These are phyloP conservation scores for Acanthiza pusilla DNA, from an alignment of 2,797 vertebrate genomes.

Conservation along the genomic window DNA sequence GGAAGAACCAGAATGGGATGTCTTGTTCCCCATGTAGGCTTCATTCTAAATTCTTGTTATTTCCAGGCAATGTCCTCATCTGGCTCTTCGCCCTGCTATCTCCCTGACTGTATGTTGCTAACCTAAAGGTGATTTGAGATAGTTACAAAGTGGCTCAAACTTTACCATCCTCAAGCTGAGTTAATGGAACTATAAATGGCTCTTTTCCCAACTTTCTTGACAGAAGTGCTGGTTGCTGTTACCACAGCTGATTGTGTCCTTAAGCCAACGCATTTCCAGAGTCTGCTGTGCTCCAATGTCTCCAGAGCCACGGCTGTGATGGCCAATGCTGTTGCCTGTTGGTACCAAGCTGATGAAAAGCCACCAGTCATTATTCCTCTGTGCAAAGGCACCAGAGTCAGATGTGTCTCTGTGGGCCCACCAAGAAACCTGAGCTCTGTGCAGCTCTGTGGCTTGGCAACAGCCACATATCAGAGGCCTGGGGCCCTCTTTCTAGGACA, in stretches of 20 bases:
- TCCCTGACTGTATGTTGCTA: background rate
- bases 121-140: background rate
- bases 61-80: background rate
- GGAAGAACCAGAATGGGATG: background rate
- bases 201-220: background rate
- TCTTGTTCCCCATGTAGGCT: background rate
- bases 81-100: background rate
- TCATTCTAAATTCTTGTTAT: background rate
- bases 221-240: background rate
- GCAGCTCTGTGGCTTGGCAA: fast-evolving
- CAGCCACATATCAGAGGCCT: background rate
- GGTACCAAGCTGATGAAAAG: background rate
- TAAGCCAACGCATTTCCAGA: background rate
- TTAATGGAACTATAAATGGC: background rate
- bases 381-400: background rate
- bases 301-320: background rate
- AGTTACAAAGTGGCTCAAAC: background rate
- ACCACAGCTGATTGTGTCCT: background rate
- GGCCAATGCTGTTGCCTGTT: background rate
- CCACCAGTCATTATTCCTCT: fast-evolving
- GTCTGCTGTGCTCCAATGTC: background rate
- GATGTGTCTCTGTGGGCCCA: background rate
- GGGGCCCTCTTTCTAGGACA: background rate
- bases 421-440: fast-evolving
- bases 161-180: background rate